phyloP scores from a whole-genome alignment of 2,888 invertebrate genomes.

The Deladenus siricidicola region DNA sequence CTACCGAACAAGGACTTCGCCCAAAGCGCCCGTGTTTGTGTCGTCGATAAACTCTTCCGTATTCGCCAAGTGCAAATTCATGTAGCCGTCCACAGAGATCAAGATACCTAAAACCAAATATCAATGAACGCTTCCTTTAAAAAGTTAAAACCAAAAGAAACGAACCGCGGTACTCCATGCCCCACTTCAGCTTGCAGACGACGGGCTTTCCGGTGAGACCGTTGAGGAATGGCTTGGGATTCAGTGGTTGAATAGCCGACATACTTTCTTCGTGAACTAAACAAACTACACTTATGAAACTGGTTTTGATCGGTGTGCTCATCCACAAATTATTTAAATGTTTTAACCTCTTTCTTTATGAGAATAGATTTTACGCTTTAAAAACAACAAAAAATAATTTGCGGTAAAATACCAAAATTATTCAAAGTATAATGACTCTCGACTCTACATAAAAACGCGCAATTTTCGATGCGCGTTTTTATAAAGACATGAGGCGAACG shows the following conservation, averaged over 20 bases:
- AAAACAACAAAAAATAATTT: too few relatives aligned
- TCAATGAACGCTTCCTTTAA: neutral
- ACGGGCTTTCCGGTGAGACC: slow-evolving; percentile 94
- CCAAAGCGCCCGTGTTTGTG: slow-evolving; percentile 78
- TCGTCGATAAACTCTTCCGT: slow-evolving; percentile 95
- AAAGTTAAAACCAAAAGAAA: neutral
- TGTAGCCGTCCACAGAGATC: slow-evolving; percentile 95
- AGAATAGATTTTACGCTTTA: too few relatives aligned
- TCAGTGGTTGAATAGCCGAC: slow-evolving; percentile 65
- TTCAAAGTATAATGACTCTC: too few relatives aligned
- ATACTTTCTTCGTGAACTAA: too few relatives aligned
- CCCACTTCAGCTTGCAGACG: slow-evolving; percentile 96
- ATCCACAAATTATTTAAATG: too few relatives aligned
- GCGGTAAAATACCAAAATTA: too few relatives aligned
- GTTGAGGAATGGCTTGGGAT: slow-evolving; percentile 97
- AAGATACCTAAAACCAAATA: slow-evolving; percentile 65
- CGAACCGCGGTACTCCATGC: slow-evolving; percentile 82
- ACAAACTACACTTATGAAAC: too few relatives aligned
- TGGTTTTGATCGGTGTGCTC: too few relatives aligned
- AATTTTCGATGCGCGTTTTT: too few relatives aligned
- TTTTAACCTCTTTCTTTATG: too few relatives aligned
- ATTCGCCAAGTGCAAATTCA: slow-evolving; percentile 92
- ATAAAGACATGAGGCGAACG: too few relatives aligned
- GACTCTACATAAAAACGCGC: too few relatives aligned
- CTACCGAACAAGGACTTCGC: slow-evolving; percentile 86